Conservation (phyloP, 2,113 vertebrate species). For the Hemicordylus capensis region DNA sequence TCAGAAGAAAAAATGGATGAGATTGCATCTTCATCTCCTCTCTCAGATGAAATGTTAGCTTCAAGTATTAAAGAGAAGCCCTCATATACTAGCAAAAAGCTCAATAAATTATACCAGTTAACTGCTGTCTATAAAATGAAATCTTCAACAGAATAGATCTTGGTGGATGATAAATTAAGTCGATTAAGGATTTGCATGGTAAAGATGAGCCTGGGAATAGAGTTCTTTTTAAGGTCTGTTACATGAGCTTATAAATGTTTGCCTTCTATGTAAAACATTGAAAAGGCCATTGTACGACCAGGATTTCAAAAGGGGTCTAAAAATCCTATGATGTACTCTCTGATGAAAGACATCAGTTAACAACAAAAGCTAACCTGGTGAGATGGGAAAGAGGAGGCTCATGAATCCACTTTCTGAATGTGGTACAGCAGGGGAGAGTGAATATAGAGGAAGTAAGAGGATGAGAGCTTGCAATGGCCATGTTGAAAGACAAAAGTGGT, state of each 20-base stretch:
- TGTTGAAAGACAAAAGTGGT: too few relatives aligned
- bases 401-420: not conserved
- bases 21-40: not conserved
- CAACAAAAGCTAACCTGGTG: not conserved
- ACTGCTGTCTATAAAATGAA: slow-evolving; percentile 13
- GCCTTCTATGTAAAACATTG: not conserved
- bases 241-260: not conserved
- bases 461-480: too few relatives aligned
- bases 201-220: slow-evolving; percentile 5
- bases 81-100: not conserved
- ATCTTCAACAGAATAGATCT: slow-evolving; percentile 23
- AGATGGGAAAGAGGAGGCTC: not conserved
- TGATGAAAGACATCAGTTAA: not conserved
- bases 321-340: not conserved
- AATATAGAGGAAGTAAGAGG: too few relatives aligned
- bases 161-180: slow-evolving; percentile 30
- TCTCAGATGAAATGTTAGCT: not conserved
- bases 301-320: not conserved
- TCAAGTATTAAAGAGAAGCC: not conserved
- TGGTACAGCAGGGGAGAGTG: not conserved
- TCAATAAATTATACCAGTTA: slow-evolving; percentile 23
- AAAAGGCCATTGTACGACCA: not conserved
- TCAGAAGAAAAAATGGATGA: not conserved
- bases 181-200: slow-evolving; percentile 5
- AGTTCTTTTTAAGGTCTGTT: not conserved